Conservation (phyloP, 2,797 vertebrate species). For the Chiloscyllium punctatum region DNA sequence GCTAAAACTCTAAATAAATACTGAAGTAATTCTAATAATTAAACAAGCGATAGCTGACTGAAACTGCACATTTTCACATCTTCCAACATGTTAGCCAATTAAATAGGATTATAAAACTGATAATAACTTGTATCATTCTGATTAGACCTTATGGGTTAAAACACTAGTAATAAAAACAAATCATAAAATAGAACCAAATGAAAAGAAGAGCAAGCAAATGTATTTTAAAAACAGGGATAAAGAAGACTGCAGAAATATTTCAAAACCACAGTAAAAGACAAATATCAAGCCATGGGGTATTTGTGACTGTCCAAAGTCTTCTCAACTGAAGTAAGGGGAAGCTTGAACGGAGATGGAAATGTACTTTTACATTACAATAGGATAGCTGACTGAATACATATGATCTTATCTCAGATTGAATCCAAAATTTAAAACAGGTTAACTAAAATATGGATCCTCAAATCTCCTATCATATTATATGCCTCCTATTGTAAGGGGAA, state of each 20-base stretch:
- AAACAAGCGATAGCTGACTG: neutral
- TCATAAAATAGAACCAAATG: neutral
- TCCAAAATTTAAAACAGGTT: neutral
- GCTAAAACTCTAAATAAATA: slow-evolving; percentile 5
- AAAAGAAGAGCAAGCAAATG: neutral
- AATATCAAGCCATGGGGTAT: neutral
- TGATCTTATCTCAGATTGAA: neutral
- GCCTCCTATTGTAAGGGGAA: neutral
- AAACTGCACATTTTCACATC: neutral
- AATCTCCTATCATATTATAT: neutral
- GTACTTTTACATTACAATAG: neutral
- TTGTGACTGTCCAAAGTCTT: neutral
- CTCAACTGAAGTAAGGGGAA: neutral
- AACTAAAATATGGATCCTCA: neutral
- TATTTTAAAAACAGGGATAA: slow-evolving; percentile 5
- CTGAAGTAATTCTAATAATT: neutral
- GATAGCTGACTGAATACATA: neutral
- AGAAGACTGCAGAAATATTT: neutral
- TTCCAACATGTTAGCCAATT: neutral
- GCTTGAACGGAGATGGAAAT: neutral
- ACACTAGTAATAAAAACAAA: neutral
- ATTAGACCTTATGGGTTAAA: neutral
- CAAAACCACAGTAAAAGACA: neutral
- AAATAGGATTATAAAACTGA: neutral
- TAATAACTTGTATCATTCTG: neutral